phyloP scores from a whole-genome alignment of 2,797 vertebrate genomes.

The Cottoperca gobio region DNA sequence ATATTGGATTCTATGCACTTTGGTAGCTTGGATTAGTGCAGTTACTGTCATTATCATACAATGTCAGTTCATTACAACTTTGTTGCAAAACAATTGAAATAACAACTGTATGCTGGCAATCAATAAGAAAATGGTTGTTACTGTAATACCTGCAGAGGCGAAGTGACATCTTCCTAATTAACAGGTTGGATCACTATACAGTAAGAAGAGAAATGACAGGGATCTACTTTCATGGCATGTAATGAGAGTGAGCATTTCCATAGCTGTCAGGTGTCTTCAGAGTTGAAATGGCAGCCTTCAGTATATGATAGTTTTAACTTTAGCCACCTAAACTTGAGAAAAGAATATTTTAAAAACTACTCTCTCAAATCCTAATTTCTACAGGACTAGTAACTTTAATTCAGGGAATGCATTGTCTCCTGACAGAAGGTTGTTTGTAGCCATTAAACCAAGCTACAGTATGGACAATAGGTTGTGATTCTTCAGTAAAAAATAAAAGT shows the following conservation, averaged over 20 bases:
- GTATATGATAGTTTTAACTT: neutral
- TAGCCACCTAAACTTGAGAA: neutral
- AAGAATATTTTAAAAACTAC: neutral
- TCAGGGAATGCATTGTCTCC: neutral
- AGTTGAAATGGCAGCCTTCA: neutral
- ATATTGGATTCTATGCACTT: neutral
- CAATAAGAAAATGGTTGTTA: neutral
- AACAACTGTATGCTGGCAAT: neutral
- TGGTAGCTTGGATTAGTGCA: neutral
- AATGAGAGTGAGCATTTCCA: slow-evolving; percentile 49
- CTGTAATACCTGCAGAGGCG: slow-evolving; percentile 2
- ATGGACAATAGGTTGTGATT: neutral
- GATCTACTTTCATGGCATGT: slow-evolving; percentile 39
- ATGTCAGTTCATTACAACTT: neutral
- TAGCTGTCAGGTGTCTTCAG: slow-evolving; percentile 53
- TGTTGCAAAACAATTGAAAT: no score
- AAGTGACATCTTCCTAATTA: slow-evolving; percentile 30
- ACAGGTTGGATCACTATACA: neutral
- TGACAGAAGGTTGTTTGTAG: neutral
- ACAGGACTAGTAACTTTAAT: neutral
- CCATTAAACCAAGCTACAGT: neutral
- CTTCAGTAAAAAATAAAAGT: neutral
- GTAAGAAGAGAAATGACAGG: slow-evolving; percentile 48
- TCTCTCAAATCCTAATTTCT: neutral
- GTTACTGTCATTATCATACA: neutral